Evolutionary conservation across 2,888 invertebrate species (phyloP), one percentile per base, ranked within the genome.

Genomic region (Caenorhabditis sp.): DNA sequence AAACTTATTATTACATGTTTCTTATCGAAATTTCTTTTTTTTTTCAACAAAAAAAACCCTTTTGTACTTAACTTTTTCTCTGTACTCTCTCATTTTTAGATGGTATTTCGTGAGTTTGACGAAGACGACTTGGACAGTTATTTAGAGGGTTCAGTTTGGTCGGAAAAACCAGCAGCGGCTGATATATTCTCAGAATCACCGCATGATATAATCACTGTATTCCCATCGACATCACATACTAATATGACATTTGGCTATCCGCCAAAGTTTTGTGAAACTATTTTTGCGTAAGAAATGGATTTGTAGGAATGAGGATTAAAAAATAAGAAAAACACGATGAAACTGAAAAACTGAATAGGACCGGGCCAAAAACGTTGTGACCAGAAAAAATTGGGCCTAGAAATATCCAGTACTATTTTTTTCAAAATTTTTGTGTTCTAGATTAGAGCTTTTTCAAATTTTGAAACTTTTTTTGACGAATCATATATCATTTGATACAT

Each of bases 111-210:
- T 2, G 59, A 59, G 14, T 59, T 59, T 23, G 78, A 78, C 59
- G 78, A 78, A 31, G 73, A 73, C 20, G 76, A 79, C 31, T 61
- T 79, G 8, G 70, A 76, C 23, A 77, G 71, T 23, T 79, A 79
- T 57, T 63, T 79, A 4, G 79, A 79, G 56, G 76, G 76, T 4
- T 77, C 76, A 7, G 73, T 77, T 26, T 77, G 76, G 76, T 73
- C 73, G 49, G 76, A 77, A 49, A 77, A 73, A 21, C 73, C 76
- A 21, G 65, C 76, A 21, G 71, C 72, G n/a, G 68, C 59, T 26
- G 70, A 70, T 23, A 58, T 67, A 31, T 70, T 63, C 50, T 56
- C 67, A 2, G 57, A 67, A n/a, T 27, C n/a, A 17, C 60, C 66
- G n/a, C 67, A 72, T 53, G 56, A 70, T 10, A 64, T 76, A 17